phyloP scores from a whole-genome alignment of 2,797 vertebrate species.

The Chlorospingus flavigularis region DNA sequence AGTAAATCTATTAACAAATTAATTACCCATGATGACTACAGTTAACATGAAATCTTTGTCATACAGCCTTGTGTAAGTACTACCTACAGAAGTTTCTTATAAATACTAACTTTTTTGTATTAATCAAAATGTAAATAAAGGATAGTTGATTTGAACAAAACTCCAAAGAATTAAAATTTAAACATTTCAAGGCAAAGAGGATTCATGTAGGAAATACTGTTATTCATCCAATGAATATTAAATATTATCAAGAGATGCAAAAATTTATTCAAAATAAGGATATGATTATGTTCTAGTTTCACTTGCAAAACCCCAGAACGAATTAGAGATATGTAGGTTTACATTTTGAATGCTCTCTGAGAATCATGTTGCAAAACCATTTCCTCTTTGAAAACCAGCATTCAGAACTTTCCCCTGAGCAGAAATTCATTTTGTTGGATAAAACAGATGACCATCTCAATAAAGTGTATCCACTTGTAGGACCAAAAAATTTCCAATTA shows the following conservation, averaged over 20 bases:
- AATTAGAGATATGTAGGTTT: background rate
- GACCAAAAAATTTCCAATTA: background rate
- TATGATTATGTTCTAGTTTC: background rate
- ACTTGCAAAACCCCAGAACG: background rate
- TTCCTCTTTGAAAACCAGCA: background rate
- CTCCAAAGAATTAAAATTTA: background rate
- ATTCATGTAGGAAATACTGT: background rate
- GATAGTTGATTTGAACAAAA: background rate
- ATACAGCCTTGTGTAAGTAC: background rate
- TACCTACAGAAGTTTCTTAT: background rate
- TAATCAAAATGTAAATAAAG: background rate
- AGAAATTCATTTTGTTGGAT: background rate
- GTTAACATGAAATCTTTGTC: background rate
- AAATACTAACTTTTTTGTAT: background rate
- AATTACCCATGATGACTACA: background rate
- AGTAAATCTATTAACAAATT: background rate
- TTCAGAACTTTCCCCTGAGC: background rate
- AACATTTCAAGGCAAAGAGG: background rate
- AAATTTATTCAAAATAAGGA: background rate
- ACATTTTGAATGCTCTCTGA: background rate
- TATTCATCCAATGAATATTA: background rate
- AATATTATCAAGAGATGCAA: background rate
- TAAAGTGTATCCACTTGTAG: background rate
- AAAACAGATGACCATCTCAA: slow-evolving; percentile 43
- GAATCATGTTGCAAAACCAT: background rate